Evolutionary conservation across 2,888 invertebrate genomes (phyloP).

Genomic region (Dione juno): DNA sequence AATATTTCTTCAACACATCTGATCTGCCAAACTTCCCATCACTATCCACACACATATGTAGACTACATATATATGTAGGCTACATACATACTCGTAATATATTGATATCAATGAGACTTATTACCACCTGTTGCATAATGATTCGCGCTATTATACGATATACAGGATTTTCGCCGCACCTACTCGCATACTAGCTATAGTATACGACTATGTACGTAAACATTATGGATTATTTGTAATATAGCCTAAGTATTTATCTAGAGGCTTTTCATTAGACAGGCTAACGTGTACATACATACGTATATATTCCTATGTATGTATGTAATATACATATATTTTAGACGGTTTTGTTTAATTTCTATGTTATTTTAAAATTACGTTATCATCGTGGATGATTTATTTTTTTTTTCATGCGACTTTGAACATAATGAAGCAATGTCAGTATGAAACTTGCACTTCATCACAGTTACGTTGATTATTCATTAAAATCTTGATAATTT

Average conservation of each 20-base stretch:
- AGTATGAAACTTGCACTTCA: conserved; percentile 3
- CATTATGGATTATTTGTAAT: too few relatives aligned
- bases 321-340: too few relatives aligned
- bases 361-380: too few relatives aligned
- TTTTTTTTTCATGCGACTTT: neutral
- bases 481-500: conserved; percentile 33
- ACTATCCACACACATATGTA: neutral
- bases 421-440: neutral
- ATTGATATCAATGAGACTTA: conserved; percentile 20
- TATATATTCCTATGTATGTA: too few relatives aligned
- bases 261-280: too few relatives aligned
- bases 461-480: conserved; percentile 23
- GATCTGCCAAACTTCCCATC: too few relatives aligned
- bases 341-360: too few relatives aligned
- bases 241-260: too few relatives aligned
- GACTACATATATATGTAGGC: neutral
- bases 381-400: too few relatives aligned
- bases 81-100: too few relatives aligned
- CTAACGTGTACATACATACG: too few relatives aligned
- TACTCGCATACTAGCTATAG: neutral
- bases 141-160: conserved; percentile 10
- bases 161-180: conserved; percentile 7
- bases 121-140: conserved; percentile 21
- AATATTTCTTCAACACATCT: too few relatives aligned
- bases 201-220: neutral